A percentile compares a stretch with the other conserved stretches of the same genome.
These are phyloP conservation scores for Luperina testacea DNA, from an alignment of 2,888 invertebrate genomes.

Conservation along the genomic window DNA sequence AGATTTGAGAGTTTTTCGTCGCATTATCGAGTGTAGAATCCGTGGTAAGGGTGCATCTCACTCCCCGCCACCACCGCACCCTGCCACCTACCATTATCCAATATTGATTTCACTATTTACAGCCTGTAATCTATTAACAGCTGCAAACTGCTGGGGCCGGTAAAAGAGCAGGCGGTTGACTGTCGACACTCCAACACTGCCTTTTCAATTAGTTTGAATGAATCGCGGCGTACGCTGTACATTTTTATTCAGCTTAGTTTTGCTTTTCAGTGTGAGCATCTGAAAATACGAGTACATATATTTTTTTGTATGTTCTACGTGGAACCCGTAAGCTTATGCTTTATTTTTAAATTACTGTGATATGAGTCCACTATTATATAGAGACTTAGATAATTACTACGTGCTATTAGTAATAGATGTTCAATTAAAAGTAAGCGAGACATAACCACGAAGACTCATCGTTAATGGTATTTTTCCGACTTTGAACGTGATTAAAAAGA, in stretches of 20 bases:
- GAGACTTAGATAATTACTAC: neutral
- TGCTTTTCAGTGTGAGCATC: slow-evolving; percentile 1
- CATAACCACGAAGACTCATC: neutral
- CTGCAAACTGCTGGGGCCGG: slow-evolving; percentile 71
- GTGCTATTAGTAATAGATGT: neutral
- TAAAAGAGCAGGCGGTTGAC: slow-evolving; percentile 62
- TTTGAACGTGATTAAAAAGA: slow-evolving; percentile 8
- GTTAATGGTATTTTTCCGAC: neutral
- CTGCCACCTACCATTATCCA: slow-evolving; percentile 84
- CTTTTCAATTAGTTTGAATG: slow-evolving; percentile 44
- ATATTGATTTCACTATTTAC: slow-evolving; percentile 89
- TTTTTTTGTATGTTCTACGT: slow-evolving; percentile 3
- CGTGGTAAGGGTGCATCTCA: slow-evolving; percentile 79
- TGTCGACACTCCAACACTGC: slow-evolving; percentile 31
- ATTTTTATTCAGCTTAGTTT: slow-evolving; percentile 14
- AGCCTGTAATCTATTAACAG: slow-evolving; percentile 84
- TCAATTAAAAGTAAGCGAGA: neutral
- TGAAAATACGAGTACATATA: neutral
- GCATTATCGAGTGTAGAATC: slow-evolving; percentile 33
- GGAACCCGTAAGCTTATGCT: neutral
- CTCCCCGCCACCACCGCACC: slow-evolving; percentile 75
- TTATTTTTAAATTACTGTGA: neutral
- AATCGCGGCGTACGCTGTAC: neutral
- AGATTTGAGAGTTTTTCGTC: neutral
- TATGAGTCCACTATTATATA: neutral